Conservation (phyloP, 2,113 vertebrate genomes). For the Dendrocopos noguchii region DNA sequence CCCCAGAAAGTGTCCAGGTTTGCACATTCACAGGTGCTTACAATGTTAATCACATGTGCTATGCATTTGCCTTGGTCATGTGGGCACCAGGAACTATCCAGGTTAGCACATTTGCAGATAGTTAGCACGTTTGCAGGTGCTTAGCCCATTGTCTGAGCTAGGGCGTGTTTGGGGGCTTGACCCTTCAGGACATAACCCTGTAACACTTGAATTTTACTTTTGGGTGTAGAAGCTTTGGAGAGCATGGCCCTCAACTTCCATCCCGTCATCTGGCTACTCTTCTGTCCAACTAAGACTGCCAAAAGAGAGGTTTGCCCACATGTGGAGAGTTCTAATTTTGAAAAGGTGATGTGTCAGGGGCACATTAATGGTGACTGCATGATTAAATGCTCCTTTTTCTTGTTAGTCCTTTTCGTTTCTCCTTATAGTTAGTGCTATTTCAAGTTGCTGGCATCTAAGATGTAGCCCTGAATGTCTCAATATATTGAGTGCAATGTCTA, state of each 20-base stretch:
- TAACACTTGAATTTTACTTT: background rate
- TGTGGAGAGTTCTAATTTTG: background rate
- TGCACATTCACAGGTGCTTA: no score
- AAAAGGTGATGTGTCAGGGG: background rate
- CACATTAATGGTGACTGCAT: background rate
- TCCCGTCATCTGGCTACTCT: accelerated
- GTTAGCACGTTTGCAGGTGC: no score
- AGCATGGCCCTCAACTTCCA: accelerated
- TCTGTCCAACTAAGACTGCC: background rate
- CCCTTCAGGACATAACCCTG: background rate
- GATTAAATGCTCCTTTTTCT: background rate
- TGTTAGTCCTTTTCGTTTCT: background rate
- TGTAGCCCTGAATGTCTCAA: background rate
- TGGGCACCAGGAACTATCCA: no score
- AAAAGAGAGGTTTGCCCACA: background rate
- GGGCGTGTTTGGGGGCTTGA: no score
- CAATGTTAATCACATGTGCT: no score
- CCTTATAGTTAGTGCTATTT: background rate
- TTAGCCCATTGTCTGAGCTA: no score
- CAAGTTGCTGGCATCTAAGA: background rate
- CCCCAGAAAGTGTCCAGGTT: no score
- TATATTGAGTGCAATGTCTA: accelerated
- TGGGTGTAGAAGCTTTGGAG: background rate
- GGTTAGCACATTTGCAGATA: no score
- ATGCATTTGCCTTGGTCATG: no score